These are phyloP conservation scores for Sardina pilchardus DNA, from an alignment of 2,113 vertebrate species.

Conservation along the genomic window DNA sequence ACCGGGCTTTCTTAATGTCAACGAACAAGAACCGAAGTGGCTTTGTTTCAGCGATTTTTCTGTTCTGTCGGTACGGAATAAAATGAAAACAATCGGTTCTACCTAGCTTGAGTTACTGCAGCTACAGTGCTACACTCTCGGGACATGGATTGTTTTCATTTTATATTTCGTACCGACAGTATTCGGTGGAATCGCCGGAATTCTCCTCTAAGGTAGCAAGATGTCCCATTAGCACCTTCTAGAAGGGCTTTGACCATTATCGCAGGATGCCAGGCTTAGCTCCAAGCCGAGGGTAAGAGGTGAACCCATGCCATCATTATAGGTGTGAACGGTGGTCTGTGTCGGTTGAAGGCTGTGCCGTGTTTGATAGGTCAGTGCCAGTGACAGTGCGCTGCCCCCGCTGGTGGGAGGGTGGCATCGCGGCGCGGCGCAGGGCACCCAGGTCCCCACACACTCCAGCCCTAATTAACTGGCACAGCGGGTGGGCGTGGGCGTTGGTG, in stretches of 20 bases:
- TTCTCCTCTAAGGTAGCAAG: too few species aligned
- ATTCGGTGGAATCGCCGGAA: too few species aligned
- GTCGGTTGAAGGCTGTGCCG: neutral
- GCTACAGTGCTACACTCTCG: too few species aligned
- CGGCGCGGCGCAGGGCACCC: slow-evolving; percentile 56
- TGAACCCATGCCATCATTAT: neutral
- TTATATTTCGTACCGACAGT: too few species aligned
- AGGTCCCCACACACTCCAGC: slow-evolving; percentile 60
- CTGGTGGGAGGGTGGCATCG: slow-evolving; percentile 30
- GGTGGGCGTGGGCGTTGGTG: slow-evolving; percentile 47
- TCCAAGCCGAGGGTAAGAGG: slow-evolving; percentile 41
- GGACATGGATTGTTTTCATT: too few species aligned
- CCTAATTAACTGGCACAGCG: slow-evolving; percentile 75
- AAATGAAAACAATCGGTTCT: too few species aligned
- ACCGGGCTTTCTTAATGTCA: too few species aligned
- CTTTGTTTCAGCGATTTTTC: too few species aligned
- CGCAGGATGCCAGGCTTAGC: neutral
- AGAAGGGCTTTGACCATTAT: neutral
- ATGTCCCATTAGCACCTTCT: too few species aligned
- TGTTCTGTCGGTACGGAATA: too few species aligned
- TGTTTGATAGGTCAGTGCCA: slow-evolving; percentile 22
- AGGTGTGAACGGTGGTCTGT: neutral
- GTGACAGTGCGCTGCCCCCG: neutral
- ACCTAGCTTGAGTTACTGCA: too few species aligned
- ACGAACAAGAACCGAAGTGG: too few species aligned